Base-by-base conservation (phyloP, 1,140 invertebrate genomes). In the Diorhabda elongata region DNA sequence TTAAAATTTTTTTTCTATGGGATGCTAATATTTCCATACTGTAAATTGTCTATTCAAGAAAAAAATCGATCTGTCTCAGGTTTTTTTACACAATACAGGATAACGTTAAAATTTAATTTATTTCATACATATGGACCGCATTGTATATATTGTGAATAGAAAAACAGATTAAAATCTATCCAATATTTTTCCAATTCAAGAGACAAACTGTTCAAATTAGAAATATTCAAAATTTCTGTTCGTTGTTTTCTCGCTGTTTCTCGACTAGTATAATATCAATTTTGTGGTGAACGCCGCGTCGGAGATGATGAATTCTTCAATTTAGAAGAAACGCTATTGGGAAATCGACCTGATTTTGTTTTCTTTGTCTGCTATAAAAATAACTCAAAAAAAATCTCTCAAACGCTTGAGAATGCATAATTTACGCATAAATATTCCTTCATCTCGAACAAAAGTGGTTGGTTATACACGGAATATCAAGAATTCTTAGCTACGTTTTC, bases 401-500 rank as follows among this genome's bases (percentile, higher is more conserved):
- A n/a, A 52, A 6, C n/a, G 47, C 47, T 52, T 52, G 47, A 52
- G 47, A 52, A 52, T 52, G 47, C 47, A 52, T 52, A 52, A 52
- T 52, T 52, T 52, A 52, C 47, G 47, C 47, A 52, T 52, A 52
- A 52, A 52, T 52, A 52, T 52, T 52, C 47, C n/a, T 52, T 52
- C 47, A 52, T 52, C n/a, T 52, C 47, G 6, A 52, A n/a, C 47
- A n/a, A 52, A 52, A 52, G n/a, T n/a, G 6, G 47, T 52, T n/a
- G 6, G 47, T 52, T 6, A 52, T 52, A 52, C 47, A 52, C 47
- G n/a, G n/a, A 52, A 52, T 52, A n/a, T n/a, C 47, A 52, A 52
- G n/a, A 52, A 52, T 52, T 52, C 47, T n/a, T 52, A 8, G n/a
- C 47, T 52, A 3, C 47, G n/a, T 52, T 52, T n/a, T n/a, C 6